A percentile compares a stretch with the other conserved stretches of the same genome.
Conservation (phyloP, 2,888 invertebrate species). For the Patella pellucida region DNA sequence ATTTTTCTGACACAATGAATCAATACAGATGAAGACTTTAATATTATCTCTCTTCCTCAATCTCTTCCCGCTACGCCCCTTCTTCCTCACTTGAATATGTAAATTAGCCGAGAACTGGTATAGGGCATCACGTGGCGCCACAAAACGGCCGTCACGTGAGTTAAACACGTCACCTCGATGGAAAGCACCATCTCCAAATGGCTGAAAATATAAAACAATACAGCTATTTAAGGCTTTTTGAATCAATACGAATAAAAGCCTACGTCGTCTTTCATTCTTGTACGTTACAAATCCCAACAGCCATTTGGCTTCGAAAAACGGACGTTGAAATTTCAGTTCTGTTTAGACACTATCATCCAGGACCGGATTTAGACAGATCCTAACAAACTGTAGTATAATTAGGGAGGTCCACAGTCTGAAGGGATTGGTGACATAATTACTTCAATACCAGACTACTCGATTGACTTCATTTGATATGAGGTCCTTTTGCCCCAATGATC, state of each 20-base stretch:
- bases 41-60: slow-evolving; percentile 49
- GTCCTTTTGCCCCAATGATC: no score
- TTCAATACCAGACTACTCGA: no score
- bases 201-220: slow-evolving; percentile 44
- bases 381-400: no score
- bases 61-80: slow-evolving; percentile 35
- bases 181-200: slow-evolving; percentile 61
- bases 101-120: slow-evolving; percentile 64
- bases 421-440: no score
- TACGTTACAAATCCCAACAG: no score
- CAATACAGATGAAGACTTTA: slow-evolving; percentile 60
- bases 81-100: slow-evolving; percentile 53
- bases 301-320: no score
- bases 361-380: no score
- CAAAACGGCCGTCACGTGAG: slow-evolving; percentile 58
- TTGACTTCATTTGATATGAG: no score
- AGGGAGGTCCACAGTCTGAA: no score
- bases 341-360: no score
- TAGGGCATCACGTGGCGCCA: slow-evolving; percentile 58
- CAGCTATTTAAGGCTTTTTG: background rate
- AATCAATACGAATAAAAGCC: background rate
- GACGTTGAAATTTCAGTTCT: no score
- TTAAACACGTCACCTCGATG: slow-evolving; percentile 58
- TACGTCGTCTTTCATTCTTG: no score
- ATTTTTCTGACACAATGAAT: slow-evolving; percentile 61